Percentiles rank a stretch among this genome's conserved stretches.
phyloP scores from a whole-genome alignment of 2,888 invertebrate species.

The Apamea crenata region DNA sequence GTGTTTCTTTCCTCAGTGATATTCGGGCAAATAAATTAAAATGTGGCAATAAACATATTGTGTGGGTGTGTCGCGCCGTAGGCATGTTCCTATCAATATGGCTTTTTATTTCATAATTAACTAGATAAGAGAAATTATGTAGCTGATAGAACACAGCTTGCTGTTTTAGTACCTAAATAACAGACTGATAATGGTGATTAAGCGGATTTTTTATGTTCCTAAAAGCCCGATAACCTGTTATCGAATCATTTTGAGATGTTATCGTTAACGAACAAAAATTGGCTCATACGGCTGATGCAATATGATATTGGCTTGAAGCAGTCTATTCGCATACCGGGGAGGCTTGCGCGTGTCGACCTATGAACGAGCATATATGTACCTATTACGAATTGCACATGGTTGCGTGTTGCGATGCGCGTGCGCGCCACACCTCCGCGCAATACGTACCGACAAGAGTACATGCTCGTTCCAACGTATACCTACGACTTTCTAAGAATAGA shows the following conservation, averaged over 20 bases:
- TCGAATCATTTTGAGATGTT: constrained; percentile 8
- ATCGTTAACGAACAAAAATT: constrained; percentile 9
- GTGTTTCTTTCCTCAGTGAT: constrained; percentile 52
- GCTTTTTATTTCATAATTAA: constrained; percentile 26
- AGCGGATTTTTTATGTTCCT: neutral
- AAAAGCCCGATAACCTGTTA: neutral
- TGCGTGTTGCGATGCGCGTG: constrained; percentile 73
- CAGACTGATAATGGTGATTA: neutral
- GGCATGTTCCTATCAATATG: constrained; percentile 16
- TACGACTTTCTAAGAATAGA: constrained; percentile 79
- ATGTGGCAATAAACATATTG: constrained; percentile 35
- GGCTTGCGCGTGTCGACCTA: constrained; percentile 50
- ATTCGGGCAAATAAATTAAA: constrained; percentile 57
- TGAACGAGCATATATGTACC: constrained; percentile 29
- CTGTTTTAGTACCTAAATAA: constrained; percentile 18
- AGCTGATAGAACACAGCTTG: constrained; percentile 10
- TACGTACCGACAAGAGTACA: constrained; percentile 63
- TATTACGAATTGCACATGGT: constrained; percentile 48
- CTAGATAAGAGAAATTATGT: constrained; percentile 32
- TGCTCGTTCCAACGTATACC: constrained; percentile 65
- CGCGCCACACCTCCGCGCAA: constrained; percentile 80
- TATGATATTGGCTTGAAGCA: constrained; percentile 64
- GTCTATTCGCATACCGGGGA: constrained; percentile 51
- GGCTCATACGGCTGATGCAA: constrained; percentile 76
- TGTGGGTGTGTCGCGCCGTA: constrained; percentile 49